phyloP scores from a whole-genome alignment of 2,113 vertebrate species.

The Puma concolor region DNA sequence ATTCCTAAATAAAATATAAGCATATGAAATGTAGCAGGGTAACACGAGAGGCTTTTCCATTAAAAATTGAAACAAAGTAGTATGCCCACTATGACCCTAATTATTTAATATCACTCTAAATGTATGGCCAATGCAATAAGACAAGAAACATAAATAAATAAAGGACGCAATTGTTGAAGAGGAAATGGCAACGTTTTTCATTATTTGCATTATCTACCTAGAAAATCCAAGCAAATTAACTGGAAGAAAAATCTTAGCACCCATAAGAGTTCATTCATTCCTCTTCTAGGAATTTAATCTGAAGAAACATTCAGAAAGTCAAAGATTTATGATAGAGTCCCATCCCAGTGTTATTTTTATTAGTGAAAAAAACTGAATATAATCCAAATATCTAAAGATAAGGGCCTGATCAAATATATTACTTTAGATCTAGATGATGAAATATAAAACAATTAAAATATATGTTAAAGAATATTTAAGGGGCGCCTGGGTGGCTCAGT shows the following conservation, averaged over 20 bases:
- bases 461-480: constrained; percentile 30
- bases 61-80: constrained; percentile 66
- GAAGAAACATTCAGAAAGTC: constrained; percentile 17
- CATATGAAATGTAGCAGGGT: constrained; percentile 1
- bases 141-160: constrained; percentile 79
- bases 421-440: not conserved
- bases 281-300: constrained; percentile 37
- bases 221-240: constrained; percentile 49
- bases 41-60: constrained; percentile 14
- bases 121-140: constrained; percentile 76
- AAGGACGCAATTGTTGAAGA: constrained; percentile 51
- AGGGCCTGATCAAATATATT: not conserved
- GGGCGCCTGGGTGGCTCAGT: no score
- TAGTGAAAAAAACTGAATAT: not conserved
- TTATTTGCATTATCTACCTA: constrained; percentile 45
- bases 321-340: not conserved
- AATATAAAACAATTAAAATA: not conserved
- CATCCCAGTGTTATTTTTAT: not conserved
- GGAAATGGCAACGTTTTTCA: constrained; percentile 42
- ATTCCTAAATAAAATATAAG: constrained; percentile 72
- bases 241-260: constrained; percentile 15
- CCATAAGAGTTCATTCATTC: not conserved
- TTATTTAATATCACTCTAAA: constrained; percentile 59
- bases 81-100: not conserved
- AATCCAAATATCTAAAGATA: not conserved